Conservation (phyloP, 2,113 vertebrate species). For the Microcebus griseorufus region DNA sequence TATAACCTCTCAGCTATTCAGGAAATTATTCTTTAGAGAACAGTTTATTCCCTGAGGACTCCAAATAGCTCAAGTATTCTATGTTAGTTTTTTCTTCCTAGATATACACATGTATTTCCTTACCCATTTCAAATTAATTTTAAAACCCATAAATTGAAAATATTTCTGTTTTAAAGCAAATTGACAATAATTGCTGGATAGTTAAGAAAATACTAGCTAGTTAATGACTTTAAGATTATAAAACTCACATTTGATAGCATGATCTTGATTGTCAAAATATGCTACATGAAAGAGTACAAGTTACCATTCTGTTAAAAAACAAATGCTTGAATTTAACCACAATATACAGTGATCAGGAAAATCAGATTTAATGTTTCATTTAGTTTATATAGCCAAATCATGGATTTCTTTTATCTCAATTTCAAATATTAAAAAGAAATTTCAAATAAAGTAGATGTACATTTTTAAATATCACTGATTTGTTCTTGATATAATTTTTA, state of each 20-base stretch:
- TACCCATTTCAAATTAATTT: conserved; percentile 27
- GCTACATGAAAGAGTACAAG: not conserved
- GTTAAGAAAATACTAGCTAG: not conserved
- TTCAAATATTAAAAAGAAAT: conserved; percentile 5
- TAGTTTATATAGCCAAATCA: not conserved
- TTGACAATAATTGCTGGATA: not conserved
- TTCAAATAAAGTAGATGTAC: conserved; percentile 8
- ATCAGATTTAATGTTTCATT: conserved; percentile 10
- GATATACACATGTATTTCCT: not conserved
- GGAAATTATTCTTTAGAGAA: not conserved
- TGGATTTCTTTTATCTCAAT: conserved; percentile 46
- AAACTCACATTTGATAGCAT: conserved; percentile 24
- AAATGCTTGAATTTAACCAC: not conserved
- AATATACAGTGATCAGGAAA: not conserved
- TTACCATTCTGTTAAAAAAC: not conserved
- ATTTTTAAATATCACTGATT: conserved; percentile 18
- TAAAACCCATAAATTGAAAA: not conserved
- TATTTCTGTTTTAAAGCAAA: conserved; percentile 31
- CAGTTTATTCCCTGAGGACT: not conserved
- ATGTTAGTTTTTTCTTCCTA: not conserved
- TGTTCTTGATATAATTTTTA: conserved; percentile 10
- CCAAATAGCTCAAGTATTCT: conserved; percentile 1
- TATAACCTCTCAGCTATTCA: not conserved
- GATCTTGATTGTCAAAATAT: not conserved
- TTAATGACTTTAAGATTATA: not conserved